Conservation (phyloP, 2,113 vertebrate species). For the Phocoena sinus region DNA sequence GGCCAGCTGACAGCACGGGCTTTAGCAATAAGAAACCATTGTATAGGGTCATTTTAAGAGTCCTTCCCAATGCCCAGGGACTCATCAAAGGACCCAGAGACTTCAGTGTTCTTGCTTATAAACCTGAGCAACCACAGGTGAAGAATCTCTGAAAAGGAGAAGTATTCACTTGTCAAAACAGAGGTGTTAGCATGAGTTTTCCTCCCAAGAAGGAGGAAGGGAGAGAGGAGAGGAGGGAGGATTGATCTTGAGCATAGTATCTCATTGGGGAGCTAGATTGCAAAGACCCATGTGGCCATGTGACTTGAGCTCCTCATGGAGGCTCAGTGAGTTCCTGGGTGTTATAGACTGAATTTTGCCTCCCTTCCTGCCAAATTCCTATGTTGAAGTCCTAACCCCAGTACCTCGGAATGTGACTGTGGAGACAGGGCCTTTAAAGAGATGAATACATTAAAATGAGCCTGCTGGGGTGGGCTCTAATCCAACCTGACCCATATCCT, state of each 20-base stretch:
- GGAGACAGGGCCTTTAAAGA: neutral
- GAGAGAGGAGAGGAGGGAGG: rapidly evolving
- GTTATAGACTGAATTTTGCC: neutral
- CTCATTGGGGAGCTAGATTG: rapidly evolving
- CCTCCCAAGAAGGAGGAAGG: neutral
- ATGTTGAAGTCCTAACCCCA: neutral
- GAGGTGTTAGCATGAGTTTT: neutral
- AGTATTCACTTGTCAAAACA: neutral
- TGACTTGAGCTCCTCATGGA: rapidly evolving
- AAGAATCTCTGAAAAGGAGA: neutral
- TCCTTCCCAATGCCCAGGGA: no score
- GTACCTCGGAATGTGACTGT: neutral
- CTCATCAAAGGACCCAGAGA: neutral
- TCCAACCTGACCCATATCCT: neutral
- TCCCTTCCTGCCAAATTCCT: neutral
- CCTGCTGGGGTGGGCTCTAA: no score
- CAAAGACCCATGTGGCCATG: rapidly evolving
- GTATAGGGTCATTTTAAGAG: neutral
- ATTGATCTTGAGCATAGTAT: neutral
- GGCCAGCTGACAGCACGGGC: no score
- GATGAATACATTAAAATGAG: neutral
- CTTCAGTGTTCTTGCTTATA: neutral
- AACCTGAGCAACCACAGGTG: neutral
- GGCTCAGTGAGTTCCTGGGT: neutral
- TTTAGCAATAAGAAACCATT: neutral